These are phyloP conservation scores for Macaria notata DNA, from an alignment of 2,888 invertebrate genomes.

Conservation along the genomic window DNA sequence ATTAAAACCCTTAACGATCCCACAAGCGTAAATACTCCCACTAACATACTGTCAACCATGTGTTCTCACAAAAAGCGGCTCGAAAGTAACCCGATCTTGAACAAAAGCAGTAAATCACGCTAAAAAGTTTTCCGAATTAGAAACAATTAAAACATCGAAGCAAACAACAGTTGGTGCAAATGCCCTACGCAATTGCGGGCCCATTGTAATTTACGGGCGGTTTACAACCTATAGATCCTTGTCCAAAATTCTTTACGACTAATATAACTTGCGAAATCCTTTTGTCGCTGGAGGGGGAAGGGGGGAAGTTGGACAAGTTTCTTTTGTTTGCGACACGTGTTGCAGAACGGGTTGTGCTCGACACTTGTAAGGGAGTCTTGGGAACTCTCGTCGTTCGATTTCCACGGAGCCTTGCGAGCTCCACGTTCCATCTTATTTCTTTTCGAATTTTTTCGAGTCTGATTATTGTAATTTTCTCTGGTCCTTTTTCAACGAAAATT, in stretches of 20 bases:
- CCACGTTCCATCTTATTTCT: conserved; percentile 46
- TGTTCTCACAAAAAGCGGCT: conserved; percentile 44
- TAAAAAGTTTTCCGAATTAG: conserved; percentile 78
- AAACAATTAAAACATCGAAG: conserved; percentile 79
- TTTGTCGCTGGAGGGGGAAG: conserved; percentile 62
- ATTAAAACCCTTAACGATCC: conserved; percentile 55
- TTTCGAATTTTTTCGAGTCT: conserved; percentile 33
- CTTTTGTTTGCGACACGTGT: conserved; percentile 81
- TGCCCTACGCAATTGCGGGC: conserved; percentile 77
- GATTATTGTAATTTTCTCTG: conserved; percentile 51
- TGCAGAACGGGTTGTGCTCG: conserved; percentile 76
- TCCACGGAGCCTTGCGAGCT: conserved; percentile 48
- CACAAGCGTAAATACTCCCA: conserved; percentile 59
- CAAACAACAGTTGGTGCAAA: conserved; percentile 80
- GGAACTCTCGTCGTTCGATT: conserved; percentile 58
- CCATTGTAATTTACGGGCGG: conserved; percentile 76
- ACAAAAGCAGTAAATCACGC: conserved; percentile 73
- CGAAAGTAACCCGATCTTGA: conserved; percentile 57
- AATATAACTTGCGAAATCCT: conserved; percentile 81
- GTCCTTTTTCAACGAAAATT: conserved; percentile 46
- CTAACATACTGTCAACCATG: conserved; percentile 48
- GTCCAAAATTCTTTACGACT: conserved; percentile 79
- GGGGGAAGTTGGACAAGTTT: conserved; percentile 65
- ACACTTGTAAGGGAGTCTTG: conserved; percentile 71
- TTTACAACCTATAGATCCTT: conserved; percentile 79